Percentiles rank a stretch among this genome's conserved stretches.
Evolutionary conservation across 2,113 vertebrate genomes (phyloP).

Genomic region (Delphinus delphis): DNA sequence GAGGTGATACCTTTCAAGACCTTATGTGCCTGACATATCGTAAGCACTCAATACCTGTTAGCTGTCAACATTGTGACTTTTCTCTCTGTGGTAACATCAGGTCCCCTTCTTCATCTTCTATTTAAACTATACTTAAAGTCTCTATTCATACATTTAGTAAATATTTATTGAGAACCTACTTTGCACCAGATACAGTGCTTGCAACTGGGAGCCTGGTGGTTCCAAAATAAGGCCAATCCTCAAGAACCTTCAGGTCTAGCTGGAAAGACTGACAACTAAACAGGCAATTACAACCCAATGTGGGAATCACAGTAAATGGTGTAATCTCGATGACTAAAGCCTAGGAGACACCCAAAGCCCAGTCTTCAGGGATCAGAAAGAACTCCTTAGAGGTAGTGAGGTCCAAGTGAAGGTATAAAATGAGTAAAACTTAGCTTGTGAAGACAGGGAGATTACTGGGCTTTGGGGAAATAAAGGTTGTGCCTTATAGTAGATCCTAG

Average conservation of each 20-base stretch:
- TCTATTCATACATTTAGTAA: neutral
- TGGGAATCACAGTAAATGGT: neutral
- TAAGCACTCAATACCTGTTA: neutral
- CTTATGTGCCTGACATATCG: neutral
- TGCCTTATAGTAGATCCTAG: fast-evolving
- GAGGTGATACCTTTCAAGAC: neutral
- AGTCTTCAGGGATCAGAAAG: neutral
- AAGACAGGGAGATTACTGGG: neutral
- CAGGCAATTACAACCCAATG: neutral
- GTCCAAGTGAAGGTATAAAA: neutral
- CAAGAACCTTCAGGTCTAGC: neutral
- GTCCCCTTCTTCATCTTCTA: neutral
- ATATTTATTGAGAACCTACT: neutral
- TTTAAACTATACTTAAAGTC: neutral
- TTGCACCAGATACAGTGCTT: neutral
- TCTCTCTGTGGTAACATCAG: neutral
- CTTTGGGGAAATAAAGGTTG: neutral
- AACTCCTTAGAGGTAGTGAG: neutral
- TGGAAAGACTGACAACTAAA: neutral
- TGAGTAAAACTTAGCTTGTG: neutral
- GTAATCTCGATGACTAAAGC: neutral
- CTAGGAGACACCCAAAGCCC: neutral
- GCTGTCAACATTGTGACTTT: neutral
- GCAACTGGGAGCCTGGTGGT: neutral
- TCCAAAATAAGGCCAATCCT: neutral